Percentiles rank a stretch among this genome's conserved stretches.
Conservation (phyloP, 2,113 vertebrate genomes). For the Sminthopsis crassicaudata region DNA sequence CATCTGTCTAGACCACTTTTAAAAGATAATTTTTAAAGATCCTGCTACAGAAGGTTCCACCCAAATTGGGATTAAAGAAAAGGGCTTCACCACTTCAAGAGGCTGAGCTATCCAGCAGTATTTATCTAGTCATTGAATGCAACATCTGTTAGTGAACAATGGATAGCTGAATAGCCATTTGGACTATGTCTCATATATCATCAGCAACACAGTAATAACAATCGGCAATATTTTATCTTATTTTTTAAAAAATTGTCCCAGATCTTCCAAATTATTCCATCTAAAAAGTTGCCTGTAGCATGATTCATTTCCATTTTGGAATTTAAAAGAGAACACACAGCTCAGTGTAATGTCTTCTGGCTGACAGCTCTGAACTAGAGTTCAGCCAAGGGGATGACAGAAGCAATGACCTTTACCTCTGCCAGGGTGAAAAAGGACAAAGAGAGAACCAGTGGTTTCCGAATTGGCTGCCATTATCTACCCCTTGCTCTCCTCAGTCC, state of each 20-base stretch:
- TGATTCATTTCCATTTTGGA: conserved; percentile 10
- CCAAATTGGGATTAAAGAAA: not conserved
- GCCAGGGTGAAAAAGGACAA: not conserved
- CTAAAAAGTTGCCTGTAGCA: not conserved
- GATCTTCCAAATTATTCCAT: not conserved
- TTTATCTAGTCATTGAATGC: not conserved
- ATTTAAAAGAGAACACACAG: not conserved
- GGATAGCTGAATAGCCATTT: not conserved
- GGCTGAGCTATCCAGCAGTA: not conserved
- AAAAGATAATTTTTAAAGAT: not conserved
- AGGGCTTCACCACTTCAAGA: not conserved
- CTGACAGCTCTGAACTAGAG: conserved; percentile 31
- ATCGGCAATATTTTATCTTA: not conserved
- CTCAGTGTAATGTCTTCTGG: conserved; percentile 17
- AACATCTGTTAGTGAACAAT: not conserved
- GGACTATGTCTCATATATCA: conserved; percentile 9
- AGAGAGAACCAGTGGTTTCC: not conserved
- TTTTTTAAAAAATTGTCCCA: conserved; percentile 17
- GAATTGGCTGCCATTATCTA: not conserved
- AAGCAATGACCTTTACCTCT: not conserved
- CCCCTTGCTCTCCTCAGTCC: not conserved
- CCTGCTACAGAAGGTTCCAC: not conserved
- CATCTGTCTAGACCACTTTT: not conserved
- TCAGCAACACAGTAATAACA: conserved; percentile 1
- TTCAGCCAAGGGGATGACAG: conserved; percentile 7